Base-by-base conservation (phyloP, 2,888 invertebrate genomes). In the Lutraria lutraria region DNA sequence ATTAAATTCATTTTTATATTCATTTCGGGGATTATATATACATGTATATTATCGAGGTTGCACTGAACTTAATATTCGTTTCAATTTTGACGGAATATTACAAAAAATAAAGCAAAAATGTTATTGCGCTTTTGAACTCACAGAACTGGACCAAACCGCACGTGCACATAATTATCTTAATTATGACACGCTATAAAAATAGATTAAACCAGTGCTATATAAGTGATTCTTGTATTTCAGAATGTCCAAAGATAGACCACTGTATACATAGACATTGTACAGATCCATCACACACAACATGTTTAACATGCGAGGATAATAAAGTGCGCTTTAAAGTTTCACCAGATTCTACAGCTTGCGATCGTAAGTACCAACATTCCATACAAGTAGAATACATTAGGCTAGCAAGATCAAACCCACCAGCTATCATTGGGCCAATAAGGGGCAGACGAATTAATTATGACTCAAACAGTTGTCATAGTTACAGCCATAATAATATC, bases 231-330 rank as follows among this genome's bases (percentile, higher is more conserved):
- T 76, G 13, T n/a, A 31, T 80, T 86, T 25, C 53, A 86, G 86
- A 12, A 29, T 86, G 86, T 63, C 81, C 81, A 12, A 52, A 2
- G 10, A 81, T 86, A 29, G 43, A 43, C 12, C 56, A 86, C 34
- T 86, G 86, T 68, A 81, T n/a, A 25, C 63, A 13, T 16, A 43
- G 86, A 68, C 54, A 81, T 16, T 86, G 86, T 53, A 86, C 86
- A 52, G 0, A 34, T 0, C 29, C 86, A 43, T 63, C 29, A 19
- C 53, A 86, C 52, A 81, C 68, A 21, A 81, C 12, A 43, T 86
- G 86, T 63, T n/a, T 31, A 19, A 21, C 43, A 53, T 86, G 86
- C 63, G 52, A 81, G 8, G 13, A 86, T 29, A 60, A 86, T 19
- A 68, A 53, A 15, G 52, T 52, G 12, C 34, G 63, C 13, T 86